Conservation (phyloP, 2,797 vertebrate genomes). For the Gambusia yucatana region DNA sequence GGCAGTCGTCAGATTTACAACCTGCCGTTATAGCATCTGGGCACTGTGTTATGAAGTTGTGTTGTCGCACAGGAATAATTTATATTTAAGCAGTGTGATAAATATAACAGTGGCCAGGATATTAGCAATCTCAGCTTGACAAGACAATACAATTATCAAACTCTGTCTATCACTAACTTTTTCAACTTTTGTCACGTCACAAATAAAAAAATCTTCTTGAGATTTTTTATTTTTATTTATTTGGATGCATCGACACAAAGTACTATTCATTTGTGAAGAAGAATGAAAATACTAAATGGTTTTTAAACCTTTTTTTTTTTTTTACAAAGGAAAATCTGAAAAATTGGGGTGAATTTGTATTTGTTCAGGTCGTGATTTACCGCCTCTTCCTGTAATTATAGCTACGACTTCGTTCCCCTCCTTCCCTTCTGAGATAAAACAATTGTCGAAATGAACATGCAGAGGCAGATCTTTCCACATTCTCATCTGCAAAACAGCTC, state of each 20-base stretch:
- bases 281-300: neutral
- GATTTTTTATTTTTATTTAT: too few species aligned
- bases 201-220: too few species aligned
- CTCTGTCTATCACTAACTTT: neutral
- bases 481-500: neutral
- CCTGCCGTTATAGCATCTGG: neutral
- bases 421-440: neutral
- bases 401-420: neutral
- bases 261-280: neutral
- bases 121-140: neutral
- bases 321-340: neutral
- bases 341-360: neutral
- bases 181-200: neutral
- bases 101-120: neutral
- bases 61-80: neutral
- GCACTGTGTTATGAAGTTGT: neutral
- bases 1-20: slow-evolving; percentile 12
- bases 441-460: neutral
- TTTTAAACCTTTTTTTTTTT: neutral
- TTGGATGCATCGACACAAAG: neutral
- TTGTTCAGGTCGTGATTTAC: neutral
- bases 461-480: neutral
- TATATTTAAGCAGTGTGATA: neutral
- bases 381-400: neutral
- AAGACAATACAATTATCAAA: neutral